Evolutionary conservation across 2,797 vertebrate genomes (phyloP).

Genomic region (Champsocephalus esox): DNA sequence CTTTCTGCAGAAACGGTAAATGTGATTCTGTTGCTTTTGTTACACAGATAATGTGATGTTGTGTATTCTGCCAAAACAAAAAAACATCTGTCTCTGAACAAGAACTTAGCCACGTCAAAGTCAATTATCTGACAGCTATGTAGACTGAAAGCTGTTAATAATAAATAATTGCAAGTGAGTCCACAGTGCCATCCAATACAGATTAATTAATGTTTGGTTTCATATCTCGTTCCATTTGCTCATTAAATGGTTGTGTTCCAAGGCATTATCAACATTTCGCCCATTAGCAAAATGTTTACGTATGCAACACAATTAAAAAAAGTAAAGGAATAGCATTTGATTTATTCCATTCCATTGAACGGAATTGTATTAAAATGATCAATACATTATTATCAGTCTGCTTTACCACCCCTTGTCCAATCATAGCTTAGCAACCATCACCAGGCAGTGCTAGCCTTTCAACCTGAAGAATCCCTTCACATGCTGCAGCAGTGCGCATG

Average conservation of each 20-base stretch:
- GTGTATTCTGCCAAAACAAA: conserved; percentile 20
- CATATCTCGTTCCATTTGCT: conserved; percentile 1
- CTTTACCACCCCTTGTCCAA: background rate
- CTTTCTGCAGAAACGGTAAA: conserved; percentile 22
- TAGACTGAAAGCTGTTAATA: conserved; percentile 5
- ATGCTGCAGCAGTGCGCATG: background rate
- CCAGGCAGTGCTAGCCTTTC: background rate
- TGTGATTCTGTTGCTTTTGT: conserved; percentile 25
- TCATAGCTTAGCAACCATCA: background rate
- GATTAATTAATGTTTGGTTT: conserved; percentile 7
- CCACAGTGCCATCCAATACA: background rate
- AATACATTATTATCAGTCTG: background rate
- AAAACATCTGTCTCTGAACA: conserved; percentile 22
- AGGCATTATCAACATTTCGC: background rate
- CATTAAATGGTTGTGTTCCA: conserved; percentile 11
- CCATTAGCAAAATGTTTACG: background rate
- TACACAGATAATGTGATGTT: conserved; percentile 10
- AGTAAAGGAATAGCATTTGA: background rate
- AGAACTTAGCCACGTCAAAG: conserved; percentile 11
- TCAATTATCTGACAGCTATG: conserved; percentile 30
- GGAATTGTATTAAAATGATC: background rate
- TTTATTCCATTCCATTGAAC: background rate
- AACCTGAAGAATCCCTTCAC: background rate
- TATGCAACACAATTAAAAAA: background rate
- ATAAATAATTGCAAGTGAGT: conserved; percentile 8